A percentile compares a stretch with the other conserved stretches of the same genome.
phyloP scores from a whole-genome alignment of 2,888 invertebrate species.

The Spodoptera picta region DNA sequence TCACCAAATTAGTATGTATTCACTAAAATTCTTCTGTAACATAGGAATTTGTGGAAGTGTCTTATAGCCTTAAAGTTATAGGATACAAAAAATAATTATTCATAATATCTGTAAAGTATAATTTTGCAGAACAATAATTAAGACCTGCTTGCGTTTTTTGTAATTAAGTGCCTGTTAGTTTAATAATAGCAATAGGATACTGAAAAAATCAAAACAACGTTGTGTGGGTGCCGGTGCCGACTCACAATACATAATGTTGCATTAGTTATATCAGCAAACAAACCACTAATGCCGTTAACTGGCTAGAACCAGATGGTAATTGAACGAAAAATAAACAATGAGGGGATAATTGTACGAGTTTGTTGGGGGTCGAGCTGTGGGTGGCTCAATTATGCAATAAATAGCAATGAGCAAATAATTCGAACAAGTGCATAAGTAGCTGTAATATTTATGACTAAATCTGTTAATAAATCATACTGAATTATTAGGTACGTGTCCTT shows the following conservation, averaged over 20 bases:
- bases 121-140: too few species aligned
- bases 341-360: constrained; percentile 72
- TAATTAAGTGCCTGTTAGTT: too few species aligned
- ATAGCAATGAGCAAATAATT: constrained; percentile 77
- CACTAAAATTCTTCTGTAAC: too few species aligned
- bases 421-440: constrained; percentile 45
- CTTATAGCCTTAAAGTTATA: too few species aligned
- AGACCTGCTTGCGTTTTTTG: too few species aligned
- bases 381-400: constrained; percentile 87
- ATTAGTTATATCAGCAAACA: constrained; percentile 70
- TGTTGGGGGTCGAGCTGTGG: constrained; percentile 79
- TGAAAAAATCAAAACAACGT: constrained; percentile 11
- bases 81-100: too few species aligned
- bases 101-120: too few species aligned
- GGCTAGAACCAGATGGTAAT: constrained; percentile 77
- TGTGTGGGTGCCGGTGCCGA: constrained; percentile 3
- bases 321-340: constrained; percentile 83
- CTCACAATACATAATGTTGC: constrained; percentile 42
- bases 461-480: constrained; percentile 5
- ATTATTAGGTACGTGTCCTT: constrained; percentile 10
- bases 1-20: too few species aligned
- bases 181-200: too few species aligned
- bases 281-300: constrained; percentile 66
- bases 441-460: constrained; percentile 31
- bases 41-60: too few species aligned